Evolutionary conservation across 1,140 invertebrate species (phyloP).

Genomic region (Trichonephila inaurata): DNA sequence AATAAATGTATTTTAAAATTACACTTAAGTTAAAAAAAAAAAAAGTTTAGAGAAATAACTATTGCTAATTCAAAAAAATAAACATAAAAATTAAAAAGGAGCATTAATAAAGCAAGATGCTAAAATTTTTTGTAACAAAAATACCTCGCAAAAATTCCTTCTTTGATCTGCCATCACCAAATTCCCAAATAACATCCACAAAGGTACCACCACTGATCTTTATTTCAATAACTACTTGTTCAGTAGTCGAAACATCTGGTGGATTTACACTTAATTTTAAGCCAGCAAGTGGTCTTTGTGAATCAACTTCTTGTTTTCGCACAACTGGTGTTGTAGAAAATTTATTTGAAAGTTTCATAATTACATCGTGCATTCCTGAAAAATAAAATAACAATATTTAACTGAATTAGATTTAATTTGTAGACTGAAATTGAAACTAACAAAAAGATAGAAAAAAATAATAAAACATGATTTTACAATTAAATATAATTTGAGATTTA

Average conservation of each 20-base stretch:
- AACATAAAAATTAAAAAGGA: no score
- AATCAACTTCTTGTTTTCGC: conserved; percentile 71
- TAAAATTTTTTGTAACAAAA: neutral
- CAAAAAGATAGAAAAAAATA: neutral
- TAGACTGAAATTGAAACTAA: neutral
- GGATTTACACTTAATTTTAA: conserved; percentile 77
- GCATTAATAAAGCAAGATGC: no score
- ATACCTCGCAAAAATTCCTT: conserved; percentile 77
- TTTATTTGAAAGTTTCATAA: conserved; percentile 69
- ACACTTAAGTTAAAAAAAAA: no score
- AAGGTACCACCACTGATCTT: conserved; percentile 77
- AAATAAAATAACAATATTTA: neutral
- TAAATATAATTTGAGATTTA: conserved; percentile 12
- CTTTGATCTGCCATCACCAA: conserved; percentile 78
- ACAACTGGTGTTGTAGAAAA: conserved; percentile 58
- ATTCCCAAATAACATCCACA: conserved; percentile 78
- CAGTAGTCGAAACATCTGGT: conserved; percentile 76
- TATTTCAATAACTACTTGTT: conserved; percentile 77
- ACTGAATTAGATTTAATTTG: neutral
- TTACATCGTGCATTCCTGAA: conserved; percentile 73
- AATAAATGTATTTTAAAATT: no score
- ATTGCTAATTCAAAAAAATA: no score
- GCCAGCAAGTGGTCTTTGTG: conserved; percentile 77
- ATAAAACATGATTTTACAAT: neutral
- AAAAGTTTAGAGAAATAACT: no score